phyloP scores from a whole-genome alignment of 1,140 invertebrate species.

The Ylistrum balloti region DNA sequence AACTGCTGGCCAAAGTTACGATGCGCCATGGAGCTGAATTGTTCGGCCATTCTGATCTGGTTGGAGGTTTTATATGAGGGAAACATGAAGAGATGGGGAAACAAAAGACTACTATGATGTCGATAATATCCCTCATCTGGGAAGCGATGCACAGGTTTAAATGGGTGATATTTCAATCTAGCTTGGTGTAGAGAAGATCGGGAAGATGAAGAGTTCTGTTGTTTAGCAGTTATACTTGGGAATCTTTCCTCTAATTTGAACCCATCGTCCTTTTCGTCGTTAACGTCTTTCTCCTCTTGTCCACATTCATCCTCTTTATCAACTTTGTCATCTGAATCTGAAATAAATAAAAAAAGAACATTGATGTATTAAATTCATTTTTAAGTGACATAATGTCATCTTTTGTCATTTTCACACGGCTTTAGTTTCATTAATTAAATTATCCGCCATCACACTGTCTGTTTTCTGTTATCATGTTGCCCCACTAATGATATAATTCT shows the following conservation, averaged over 20 bases:
- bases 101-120: neutral
- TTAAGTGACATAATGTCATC: no score
- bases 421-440: no score
- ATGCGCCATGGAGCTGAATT: neutral
- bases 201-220: neutral
- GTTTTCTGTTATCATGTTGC: no score
- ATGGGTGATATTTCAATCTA: conserved; percentile 13
- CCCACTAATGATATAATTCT: no score
- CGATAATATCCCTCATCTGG: neutral
- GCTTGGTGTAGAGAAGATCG: neutral
- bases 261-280: conserved; percentile 47
- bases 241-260: conserved; percentile 54
- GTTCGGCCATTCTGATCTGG: conserved; percentile 10
- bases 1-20: conserved; percentile 13
- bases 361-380: no score
- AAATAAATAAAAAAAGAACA: no score
- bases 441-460: no score
- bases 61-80: neutral
- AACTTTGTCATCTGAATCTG: neutral
- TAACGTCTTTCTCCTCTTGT: neutral
- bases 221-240: conserved; percentile 34
- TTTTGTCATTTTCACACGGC: no score
- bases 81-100: neutral
- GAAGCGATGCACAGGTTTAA: neutral
- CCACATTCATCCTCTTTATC: neutral